Percentiles rank a stretch among this genome's conserved stretches.
Evolutionary conservation across 2,797 vertebrate genomes (phyloP).

Genomic region (Schizothorax lantsangensis): DNA sequence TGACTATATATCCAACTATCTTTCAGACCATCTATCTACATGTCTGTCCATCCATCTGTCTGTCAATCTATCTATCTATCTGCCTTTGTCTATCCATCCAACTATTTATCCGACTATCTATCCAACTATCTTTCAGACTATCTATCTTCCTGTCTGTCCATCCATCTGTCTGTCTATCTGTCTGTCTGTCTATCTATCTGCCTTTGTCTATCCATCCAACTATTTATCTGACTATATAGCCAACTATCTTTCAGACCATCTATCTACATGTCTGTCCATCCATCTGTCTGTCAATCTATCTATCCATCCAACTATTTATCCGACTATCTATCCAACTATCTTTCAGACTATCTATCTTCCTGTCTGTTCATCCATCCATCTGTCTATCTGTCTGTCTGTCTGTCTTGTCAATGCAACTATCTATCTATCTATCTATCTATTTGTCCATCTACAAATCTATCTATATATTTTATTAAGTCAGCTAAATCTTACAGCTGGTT

Average conservation of each 20-base stretch:
- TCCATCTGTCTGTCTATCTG: rapidly evolving
- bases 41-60: background rate
- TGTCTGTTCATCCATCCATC: background rate
- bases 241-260: too few species aligned
- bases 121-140: background rate
- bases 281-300: background rate
- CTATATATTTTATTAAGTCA: slow-evolving; percentile 20
- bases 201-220: background rate
- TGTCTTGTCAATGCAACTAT: too few species aligned
- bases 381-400: background rate
- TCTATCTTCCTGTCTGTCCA: background rate
- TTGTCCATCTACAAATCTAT: background rate
- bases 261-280: too few species aligned
- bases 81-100: background rate
- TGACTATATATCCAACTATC: background rate
- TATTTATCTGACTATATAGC: background rate
- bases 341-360: background rate
- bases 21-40: too few species aligned
- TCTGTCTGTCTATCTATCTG: background rate
- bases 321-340: background rate
- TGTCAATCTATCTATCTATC: background rate
- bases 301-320: background rate
- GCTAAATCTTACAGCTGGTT: slow-evolving; percentile 54
- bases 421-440: background rate
- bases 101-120: too few species aligned